A percentile compares a stretch with the other conserved stretches of the same genome.
Conservation (phyloP, 2,113 vertebrate genomes). For the Thryonomys swinderianus region DNA sequence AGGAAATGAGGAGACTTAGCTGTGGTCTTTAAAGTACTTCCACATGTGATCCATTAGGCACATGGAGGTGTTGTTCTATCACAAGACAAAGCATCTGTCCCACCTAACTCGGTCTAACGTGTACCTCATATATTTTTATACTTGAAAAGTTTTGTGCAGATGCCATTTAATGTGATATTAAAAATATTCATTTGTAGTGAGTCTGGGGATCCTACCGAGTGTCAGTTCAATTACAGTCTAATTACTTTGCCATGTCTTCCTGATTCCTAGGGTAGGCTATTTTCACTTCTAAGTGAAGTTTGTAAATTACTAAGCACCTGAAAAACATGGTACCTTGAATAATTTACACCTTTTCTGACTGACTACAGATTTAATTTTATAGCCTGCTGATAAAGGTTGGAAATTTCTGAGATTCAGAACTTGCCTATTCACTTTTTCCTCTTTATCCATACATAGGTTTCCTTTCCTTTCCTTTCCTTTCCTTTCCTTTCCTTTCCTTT, state of each 20-base stretch:
- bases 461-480: no score
- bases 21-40: not conserved
- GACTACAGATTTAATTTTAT: not conserved
- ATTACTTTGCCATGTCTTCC: conserved; percentile 8
- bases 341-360: conserved; percentile 7
- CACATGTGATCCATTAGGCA: not conserved
- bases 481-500: no score
- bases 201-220: not conserved
- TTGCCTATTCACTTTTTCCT: not conserved
- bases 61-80: not conserved
- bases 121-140: not conserved
- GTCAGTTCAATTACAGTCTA: not conserved
- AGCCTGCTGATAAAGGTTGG: not conserved
- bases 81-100: not conserved
- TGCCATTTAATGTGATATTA: conserved; percentile 47
- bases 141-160: conserved; percentile 21
- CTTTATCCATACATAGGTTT: not conserved
- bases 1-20: not conserved
- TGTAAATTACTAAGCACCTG: not conserved
- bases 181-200: conserved; percentile 31
- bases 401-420: not conserved
- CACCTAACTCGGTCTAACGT: conserved; percentile 48
- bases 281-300: conserved; percentile 29
- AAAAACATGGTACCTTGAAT: conserved; percentile 3
- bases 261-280: not conserved